A percentile compares a stretch with the other conserved stretches of the same genome.
Evolutionary conservation across 2,888 invertebrate species (phyloP).

Genomic region (Trypoxylon attenuatum): DNA sequence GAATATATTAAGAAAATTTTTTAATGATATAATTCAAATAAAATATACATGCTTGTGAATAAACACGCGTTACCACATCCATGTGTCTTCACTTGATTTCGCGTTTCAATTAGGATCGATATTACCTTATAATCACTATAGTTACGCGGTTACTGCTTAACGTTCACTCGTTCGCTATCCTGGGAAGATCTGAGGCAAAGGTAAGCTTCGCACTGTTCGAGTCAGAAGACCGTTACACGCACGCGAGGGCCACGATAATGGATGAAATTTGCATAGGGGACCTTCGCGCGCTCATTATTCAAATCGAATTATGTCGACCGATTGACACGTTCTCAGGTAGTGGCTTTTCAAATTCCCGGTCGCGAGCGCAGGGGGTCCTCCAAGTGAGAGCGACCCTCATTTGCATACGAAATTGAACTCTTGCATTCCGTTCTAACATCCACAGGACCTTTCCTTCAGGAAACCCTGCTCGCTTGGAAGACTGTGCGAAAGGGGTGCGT

Average conservation of each 20-base stretch:
- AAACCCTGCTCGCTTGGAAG: too few species aligned
- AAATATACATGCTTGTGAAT: too few species aligned
- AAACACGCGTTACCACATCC: constrained; percentile 21
- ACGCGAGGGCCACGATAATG: constrained; percentile 53
- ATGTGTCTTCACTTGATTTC: constrained; percentile 21
- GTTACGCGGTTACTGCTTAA: neutral
- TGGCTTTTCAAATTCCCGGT: constrained; percentile 62
- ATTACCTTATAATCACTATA: neutral
- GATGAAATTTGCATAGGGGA: constrained; percentile 71
- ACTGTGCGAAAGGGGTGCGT: constrained; percentile 11
- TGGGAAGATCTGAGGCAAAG: too few species aligned
- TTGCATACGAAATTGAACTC: constrained; percentile 65
- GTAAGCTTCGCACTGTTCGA: neutral
- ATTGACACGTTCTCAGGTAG: constrained; percentile 66
- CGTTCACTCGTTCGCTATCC: neutral
- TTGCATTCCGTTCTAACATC: constrained; percentile 39
- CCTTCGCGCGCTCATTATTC: constrained; percentile 65
- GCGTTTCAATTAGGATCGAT: constrained; percentile 13
- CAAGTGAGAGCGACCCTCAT: constrained; percentile 50
- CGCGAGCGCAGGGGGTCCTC: constrained; percentile 51
- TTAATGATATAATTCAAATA: too few species aligned
- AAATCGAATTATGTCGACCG: constrained; percentile 69
- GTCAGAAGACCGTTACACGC: constrained; percentile 53
- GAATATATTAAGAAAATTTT: too few species aligned
- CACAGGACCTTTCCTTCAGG: constrained; percentile 24